Evolutionary conservation across 2,797 vertebrate species (phyloP).

Genomic region (Rhinoraja longicauda): DNA sequence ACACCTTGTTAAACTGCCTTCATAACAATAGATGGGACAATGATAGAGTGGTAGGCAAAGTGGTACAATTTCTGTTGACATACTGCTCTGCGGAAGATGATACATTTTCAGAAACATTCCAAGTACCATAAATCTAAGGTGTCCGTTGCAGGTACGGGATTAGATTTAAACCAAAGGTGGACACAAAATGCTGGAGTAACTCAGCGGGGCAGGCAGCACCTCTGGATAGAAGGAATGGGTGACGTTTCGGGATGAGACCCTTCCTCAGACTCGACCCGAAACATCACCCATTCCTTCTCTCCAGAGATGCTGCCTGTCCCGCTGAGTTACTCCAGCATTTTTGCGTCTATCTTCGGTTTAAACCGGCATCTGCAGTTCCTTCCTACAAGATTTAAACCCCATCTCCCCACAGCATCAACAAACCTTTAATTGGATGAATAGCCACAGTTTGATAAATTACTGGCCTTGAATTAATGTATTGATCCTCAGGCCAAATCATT

Average conservation of each 20-base stretch:
- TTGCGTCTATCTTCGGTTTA: too few relatives aligned
- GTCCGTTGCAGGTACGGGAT: background rate
- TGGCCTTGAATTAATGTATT: conserved; percentile 16
- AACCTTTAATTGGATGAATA: conserved; percentile 6
- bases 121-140: background rate
- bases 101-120: background rate
- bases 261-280: too few relatives aligned
- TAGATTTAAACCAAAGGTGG: background rate
- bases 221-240: too few relatives aligned
- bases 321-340: too few relatives aligned
- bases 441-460: conserved; percentile 32
- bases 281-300: too few relatives aligned
- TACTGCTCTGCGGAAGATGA: too few relatives aligned
- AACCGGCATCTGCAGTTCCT: too few relatives aligned
- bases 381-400: background rate
- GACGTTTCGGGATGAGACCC: too few relatives aligned
- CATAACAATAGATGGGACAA: background rate
- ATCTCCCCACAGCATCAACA: background rate
- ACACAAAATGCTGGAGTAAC: too few relatives aligned
- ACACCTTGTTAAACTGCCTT: background rate
- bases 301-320: too few relatives aligned
- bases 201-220: too few relatives aligned
- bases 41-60: background rate
- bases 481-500: conserved; percentile 26
- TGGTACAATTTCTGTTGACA: background rate